A percentile compares a stretch with the other conserved stretches of the same genome.
Evolutionary conservation across 2,113 vertebrate genomes (phyloP).

Genomic region (Vulpes vulpes): DNA sequence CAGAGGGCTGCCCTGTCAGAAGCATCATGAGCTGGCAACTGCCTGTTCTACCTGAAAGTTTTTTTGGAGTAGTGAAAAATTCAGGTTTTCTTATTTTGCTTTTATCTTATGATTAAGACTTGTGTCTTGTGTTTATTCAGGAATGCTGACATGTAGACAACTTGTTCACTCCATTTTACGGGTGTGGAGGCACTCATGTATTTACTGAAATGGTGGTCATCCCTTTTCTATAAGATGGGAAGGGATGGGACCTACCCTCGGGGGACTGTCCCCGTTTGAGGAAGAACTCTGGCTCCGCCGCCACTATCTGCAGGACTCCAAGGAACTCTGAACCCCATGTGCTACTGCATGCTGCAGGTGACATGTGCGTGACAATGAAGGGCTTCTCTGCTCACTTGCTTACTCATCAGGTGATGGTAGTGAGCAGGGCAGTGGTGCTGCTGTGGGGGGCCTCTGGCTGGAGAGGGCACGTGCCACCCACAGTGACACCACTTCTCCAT

Average conservation of each 20-base stretch:
- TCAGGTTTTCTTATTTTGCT: background rate
- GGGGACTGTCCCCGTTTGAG: background rate
- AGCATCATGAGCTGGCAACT: background rate
- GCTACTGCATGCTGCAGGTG: background rate
- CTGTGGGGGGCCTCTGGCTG: background rate
- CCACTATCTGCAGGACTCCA: background rate
- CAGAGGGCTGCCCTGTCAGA: background rate
- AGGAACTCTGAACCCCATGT: too few species aligned
- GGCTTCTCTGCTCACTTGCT: background rate
- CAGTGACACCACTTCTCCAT: background rate
- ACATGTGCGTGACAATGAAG: too few species aligned
- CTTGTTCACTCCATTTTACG: accelerated
- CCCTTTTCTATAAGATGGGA: background rate
- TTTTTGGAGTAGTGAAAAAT: background rate
- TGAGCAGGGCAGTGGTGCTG: background rate
- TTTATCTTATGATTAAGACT: background rate
- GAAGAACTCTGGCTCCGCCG: background rate
- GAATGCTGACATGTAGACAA: accelerated
- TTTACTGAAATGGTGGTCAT: too few species aligned
- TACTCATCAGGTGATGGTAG: background rate
- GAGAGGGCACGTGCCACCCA: background rate
- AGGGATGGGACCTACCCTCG: too few species aligned
- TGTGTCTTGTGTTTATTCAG: background rate
- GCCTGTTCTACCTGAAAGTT: background rate
- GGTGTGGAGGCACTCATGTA: background rate